These are phyloP conservation scores for Scaptomyza polygonia DNA, from an alignment of 2,888 invertebrate species.

Conservation along the genomic window DNA sequence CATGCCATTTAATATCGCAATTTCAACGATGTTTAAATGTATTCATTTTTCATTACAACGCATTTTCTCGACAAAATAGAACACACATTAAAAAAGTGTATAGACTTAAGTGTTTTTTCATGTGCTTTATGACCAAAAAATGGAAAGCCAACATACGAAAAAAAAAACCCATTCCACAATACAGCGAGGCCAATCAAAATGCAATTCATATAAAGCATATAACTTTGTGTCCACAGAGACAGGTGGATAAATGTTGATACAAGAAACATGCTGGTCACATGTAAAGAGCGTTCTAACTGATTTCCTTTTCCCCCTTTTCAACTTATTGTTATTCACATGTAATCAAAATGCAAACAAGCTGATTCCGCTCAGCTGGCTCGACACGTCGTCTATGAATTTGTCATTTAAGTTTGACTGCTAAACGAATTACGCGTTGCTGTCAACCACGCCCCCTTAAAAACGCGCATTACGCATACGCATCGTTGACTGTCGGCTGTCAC, in stretches of 20 bases:
- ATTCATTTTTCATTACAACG: constrained; percentile 62
- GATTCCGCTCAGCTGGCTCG: constrained; percentile 52
- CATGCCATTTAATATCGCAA: constrained; percentile 36
- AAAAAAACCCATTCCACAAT: too few relatives aligned
- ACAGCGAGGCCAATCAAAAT: constrained; percentile 76
- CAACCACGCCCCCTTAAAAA: background rate
- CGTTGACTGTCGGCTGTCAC: constrained; percentile 43
- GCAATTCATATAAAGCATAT: constrained; percentile 66
- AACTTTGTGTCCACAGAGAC: constrained; percentile 27
- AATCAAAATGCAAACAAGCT: constrained; percentile 77
- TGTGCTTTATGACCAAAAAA: constrained; percentile 50
- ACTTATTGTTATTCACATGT: constrained; percentile 51
- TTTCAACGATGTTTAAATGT: constrained; percentile 29
- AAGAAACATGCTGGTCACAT: constrained; percentile 22
- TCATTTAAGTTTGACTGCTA: constrained; percentile 61
- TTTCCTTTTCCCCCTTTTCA: constrained; percentile 4
- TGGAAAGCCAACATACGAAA: too few relatives aligned
- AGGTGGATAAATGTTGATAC: constrained; percentile 31
- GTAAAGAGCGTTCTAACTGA: constrained; percentile 26
- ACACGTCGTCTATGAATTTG: constrained; percentile 71
- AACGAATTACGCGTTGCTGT: constrained; percentile 39
- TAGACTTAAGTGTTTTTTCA: constrained; percentile 16
- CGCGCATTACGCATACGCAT: constrained; percentile 68
- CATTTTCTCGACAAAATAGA: constrained; percentile 26
- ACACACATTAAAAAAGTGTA: constrained; percentile 41